A percentile compares a stretch with the other conserved stretches of the same genome.
phyloP scores from a whole-genome alignment of 2,797 vertebrate species.

The Anguilla anguilla region DNA sequence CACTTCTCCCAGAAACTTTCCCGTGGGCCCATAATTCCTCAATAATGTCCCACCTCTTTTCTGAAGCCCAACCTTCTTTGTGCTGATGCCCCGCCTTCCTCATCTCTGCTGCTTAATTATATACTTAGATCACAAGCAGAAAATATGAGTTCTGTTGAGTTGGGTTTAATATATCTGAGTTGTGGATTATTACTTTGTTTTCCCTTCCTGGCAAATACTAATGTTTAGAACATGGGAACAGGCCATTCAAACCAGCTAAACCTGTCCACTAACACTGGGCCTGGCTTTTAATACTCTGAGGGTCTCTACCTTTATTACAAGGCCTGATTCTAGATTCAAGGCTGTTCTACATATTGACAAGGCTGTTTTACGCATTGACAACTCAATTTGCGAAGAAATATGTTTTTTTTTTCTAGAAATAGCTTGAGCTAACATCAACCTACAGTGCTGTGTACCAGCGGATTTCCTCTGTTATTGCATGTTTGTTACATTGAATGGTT shows the following conservation, averaged over 20 bases:
- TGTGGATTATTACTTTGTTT: neutral
- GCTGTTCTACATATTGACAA: neutral
- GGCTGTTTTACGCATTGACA: neutral
- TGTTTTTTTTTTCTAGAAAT: neutral
- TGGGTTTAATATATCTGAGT: neutral
- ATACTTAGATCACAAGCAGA: slow-evolving; percentile 40
- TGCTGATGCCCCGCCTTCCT: slow-evolving; percentile 37
- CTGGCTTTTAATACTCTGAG: neutral
- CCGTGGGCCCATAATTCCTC: neutral
- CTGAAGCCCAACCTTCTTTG: slow-evolving; percentile 35
- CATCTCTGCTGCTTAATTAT: slow-evolving; percentile 53
- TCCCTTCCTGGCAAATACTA: slow-evolving; percentile 24
- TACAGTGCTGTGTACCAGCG: no score
- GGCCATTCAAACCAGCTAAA: neutral
- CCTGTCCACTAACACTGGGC: no score
- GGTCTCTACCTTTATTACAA: neutral
- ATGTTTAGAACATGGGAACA: slow-evolving; percentile 15
- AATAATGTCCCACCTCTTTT: slow-evolving; percentile 2
- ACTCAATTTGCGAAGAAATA: neutral
- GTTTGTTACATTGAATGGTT: no score
- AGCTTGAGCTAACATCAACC: neutral
- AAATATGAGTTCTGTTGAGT: neutral
- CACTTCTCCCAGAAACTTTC: slow-evolving; percentile 10
- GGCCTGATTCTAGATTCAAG: neutral
- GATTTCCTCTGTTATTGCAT: no score